Conservation (phyloP, 2,888 invertebrate species). For the Anthrax anthrax region DNA sequence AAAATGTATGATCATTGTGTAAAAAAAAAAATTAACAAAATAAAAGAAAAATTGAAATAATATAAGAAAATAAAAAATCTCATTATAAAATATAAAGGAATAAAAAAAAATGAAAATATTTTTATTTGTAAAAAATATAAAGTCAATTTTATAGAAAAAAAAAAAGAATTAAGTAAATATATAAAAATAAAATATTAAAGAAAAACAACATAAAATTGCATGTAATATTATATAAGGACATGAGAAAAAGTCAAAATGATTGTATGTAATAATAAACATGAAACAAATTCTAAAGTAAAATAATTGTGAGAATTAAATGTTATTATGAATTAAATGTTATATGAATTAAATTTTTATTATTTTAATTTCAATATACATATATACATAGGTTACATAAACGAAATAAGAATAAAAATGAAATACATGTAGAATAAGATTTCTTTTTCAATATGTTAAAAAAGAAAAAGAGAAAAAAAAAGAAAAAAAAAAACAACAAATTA, state of each 20-base stretch:
- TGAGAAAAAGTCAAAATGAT: neutral
- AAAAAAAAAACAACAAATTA: too few relatives aligned
- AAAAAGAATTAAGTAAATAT: neutral
- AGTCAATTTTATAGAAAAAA: conserved; percentile 11
- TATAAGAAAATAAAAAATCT: neutral
- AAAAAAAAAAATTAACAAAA: conserved; percentile 1
- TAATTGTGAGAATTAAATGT: too few relatives aligned
- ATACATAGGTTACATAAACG: too few relatives aligned
- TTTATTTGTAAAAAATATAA: conserved; percentile 11
- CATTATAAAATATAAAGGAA: neutral
- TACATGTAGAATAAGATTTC: too few relatives aligned
- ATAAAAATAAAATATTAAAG: conserved; percentile 3
- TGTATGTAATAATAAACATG: neutral
- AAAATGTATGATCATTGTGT: too few relatives aligned
- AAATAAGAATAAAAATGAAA: too few relatives aligned
- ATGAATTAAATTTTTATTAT: neutral
- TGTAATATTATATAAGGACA: neutral
- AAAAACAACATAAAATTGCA: neutral
- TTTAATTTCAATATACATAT: too few relatives aligned
- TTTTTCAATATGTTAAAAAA: too few relatives aligned
- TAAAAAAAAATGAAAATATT: neutral
- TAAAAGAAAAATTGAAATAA: conserved; percentile 4
- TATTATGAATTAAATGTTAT: neutral
- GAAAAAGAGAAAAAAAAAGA: too few relatives aligned
- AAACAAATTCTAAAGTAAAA: neutral